Percentiles rank a stretch among this genome's conserved stretches.
Conservation (phyloP, 2,888 invertebrate genomes). For the Hirtodrosophila alboralis region DNA sequence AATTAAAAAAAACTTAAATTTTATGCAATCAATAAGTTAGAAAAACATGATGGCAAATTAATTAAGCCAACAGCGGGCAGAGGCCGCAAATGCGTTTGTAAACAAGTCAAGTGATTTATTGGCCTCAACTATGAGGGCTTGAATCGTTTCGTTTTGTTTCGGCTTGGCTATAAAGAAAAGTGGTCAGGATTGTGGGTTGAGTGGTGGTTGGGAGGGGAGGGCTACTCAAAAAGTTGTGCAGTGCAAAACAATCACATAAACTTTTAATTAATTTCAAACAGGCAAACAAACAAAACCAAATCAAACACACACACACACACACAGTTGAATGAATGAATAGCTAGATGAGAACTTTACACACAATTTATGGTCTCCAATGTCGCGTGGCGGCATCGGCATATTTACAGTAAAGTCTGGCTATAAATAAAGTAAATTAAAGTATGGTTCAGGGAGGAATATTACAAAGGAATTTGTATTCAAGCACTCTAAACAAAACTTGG, state of each 20-base stretch:
- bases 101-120: constrained; percentile 48
- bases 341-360: constrained; percentile 49
- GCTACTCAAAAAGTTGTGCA: constrained; percentile 40
- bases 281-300: constrained; percentile 44
- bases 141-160: too few relatives aligned
- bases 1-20: constrained; percentile 19
- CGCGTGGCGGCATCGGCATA: constrained; percentile 42
- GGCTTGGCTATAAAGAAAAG: too few relatives aligned
- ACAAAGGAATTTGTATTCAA: too few relatives aligned
- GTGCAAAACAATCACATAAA: constrained; percentile 70
- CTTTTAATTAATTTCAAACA: constrained; percentile 78
- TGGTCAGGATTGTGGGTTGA: neutral
- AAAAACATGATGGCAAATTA: constrained; percentile 28
- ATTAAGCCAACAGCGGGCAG: constrained; percentile 17
- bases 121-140: constrained; percentile 12
- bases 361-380: constrained; percentile 57
- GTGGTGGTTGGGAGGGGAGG: neutral
- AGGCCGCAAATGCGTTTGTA: constrained; percentile 34
- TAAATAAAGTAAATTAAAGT: too few relatives aligned
- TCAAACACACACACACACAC: constrained; percentile 4
- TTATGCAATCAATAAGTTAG: constrained; percentile 26
- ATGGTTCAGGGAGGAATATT: too few relatives aligned
- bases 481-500: too few relatives aligned
- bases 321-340: neutral
- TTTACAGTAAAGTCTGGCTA: constrained; percentile 39